Percentiles rank a stretch among this genome's conserved stretches.
These are phyloP conservation scores for Euzophera pinguis DNA, from an alignment of 2,888 invertebrate genomes.

Conservation along the genomic window DNA sequence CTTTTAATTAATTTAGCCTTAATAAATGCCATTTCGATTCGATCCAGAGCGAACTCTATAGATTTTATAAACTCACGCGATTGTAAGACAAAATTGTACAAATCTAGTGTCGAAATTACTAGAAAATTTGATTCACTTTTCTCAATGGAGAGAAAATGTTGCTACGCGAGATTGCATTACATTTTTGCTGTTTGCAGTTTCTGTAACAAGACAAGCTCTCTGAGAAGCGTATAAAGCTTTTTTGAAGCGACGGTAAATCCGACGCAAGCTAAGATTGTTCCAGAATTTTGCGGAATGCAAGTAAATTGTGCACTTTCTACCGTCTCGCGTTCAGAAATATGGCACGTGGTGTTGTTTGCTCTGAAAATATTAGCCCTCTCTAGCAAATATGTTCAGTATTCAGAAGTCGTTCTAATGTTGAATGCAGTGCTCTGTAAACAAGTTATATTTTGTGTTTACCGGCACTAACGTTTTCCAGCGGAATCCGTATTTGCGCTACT, in stretches of 20 bases:
- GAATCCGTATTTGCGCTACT: no score
- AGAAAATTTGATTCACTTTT: slow-evolving; percentile 25
- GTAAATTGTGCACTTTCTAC: slow-evolving; percentile 33
- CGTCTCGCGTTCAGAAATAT: slow-evolving; percentile 15
- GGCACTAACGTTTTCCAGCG: background rate
- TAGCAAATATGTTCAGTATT: slow-evolving; percentile 17
- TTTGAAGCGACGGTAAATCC: slow-evolving; percentile 29
- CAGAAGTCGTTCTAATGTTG: slow-evolving; percentile 14
- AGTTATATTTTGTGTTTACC: slow-evolving; percentile 9
- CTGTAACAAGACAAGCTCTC: slow-evolving; percentile 38
- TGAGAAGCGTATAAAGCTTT: slow-evolving; percentile 25
- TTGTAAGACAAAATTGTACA: background rate
- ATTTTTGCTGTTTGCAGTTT: slow-evolving; percentile 33
- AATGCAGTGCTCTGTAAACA: slow-evolving; percentile 11
- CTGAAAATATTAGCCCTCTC: slow-evolving; percentile 22
- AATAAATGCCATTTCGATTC: no score
- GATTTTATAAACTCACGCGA: no score
- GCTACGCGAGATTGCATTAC: slow-evolving; percentile 26
- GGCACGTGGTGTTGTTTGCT: slow-evolving; percentile 19
- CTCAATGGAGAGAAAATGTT: slow-evolving; percentile 22
- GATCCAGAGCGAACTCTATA: no score
- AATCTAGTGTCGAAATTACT: slow-evolving; percentile 19
- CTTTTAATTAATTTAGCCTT: no score
- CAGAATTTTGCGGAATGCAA: slow-evolving; percentile 28
- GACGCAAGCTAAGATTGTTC: slow-evolving; percentile 27